phyloP scores from a whole-genome alignment of 1,140 invertebrate genomes.

The Atta texana region DNA sequence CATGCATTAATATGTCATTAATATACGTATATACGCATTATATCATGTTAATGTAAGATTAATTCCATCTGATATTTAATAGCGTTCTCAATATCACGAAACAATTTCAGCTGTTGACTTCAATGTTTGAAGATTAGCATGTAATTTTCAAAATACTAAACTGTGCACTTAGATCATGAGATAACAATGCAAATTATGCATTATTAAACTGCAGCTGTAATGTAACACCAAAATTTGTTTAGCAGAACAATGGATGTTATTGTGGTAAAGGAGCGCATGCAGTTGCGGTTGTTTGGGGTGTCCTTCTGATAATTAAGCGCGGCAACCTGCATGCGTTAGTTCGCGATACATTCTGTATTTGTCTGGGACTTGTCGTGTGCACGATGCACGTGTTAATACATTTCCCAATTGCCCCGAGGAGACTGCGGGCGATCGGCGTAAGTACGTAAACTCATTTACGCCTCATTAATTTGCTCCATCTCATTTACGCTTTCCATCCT shows the following conservation, averaged over 20 bases:
- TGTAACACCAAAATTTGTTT: conserved; percentile 29
- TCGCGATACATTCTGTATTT: conserved; percentile 18
- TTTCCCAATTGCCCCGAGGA: conserved; percentile 27
- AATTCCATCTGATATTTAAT: not conserved
- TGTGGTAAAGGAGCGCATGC: conserved; percentile 14
- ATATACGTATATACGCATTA: not conserved
- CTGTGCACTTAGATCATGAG: not conserved
- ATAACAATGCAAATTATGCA: conserved; percentile 12
- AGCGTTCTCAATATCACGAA: not conserved
- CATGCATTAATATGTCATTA: too few species aligned
- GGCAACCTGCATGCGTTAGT: not conserved
- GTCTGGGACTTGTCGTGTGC: conserved; percentile 3
- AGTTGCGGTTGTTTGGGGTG: conserved; percentile 9
- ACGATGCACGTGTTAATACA: not conserved
- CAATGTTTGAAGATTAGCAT: not conserved
- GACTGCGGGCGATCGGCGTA: conserved; percentile 1
- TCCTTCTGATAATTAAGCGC: conserved; percentile 21
- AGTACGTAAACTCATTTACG: not conserved
- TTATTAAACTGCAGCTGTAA: conserved; percentile 18
- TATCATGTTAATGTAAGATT: not conserved
- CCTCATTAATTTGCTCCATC: conserved; percentile 49
- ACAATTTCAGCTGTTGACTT: not conserved
- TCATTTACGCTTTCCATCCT: conserved; percentile 6
- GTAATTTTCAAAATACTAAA: not conserved
- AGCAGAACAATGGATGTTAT: conserved; percentile 29